Base-by-base conservation (phyloP, 2,113 vertebrate species). In the Tachycineta bicolor region DNA sequence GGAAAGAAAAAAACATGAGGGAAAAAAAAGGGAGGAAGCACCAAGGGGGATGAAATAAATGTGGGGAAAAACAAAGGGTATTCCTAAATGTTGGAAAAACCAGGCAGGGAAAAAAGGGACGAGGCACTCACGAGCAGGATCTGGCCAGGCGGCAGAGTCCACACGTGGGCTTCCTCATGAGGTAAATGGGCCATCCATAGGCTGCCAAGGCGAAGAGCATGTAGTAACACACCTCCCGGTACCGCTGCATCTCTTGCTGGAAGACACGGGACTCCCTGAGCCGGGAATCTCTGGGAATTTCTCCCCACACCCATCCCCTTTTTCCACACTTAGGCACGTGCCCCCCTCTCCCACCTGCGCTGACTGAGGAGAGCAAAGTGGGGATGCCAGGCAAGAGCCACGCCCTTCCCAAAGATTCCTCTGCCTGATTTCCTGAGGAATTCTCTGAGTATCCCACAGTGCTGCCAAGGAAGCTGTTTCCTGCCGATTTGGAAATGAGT, bases 111-210 rank as follows among this genome's bases (percentile, higher is more conserved):
- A 17, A 33, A 60, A 52, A 56, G 46, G 43, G 44, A 34, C 39
- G 52, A 47, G 56, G 24, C 94, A 98, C 99, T 98, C 98, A 99
- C 99, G 99, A 99, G 98, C 99, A 99, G 97, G 99, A 99, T 94
- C 99, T 98, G 79, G 98, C 98, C 63, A 99, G 98, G 95, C 98
- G 98, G 97, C 99, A 99, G 90, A 99, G 98, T 79, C 99, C 99
- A 62, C 99, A 99, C 25, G 98, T 98, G 9, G 99, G 99, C 90
- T 99, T 99, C 97, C 99, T 99, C 98, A 99, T 99, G 96, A 99
- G 98, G 98, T 99, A 99, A 97, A 99, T 99, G 97, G 99, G 99
- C 99, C 99, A 99, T 68, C 99, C 99, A 13, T 99, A 99, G 78
- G 99, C 99, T 41, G 99, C 99, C 97, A 99, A 97, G 77, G 99